Conservation (phyloP, 2,888 invertebrate genomes). For the Globia sparganii region DNA sequence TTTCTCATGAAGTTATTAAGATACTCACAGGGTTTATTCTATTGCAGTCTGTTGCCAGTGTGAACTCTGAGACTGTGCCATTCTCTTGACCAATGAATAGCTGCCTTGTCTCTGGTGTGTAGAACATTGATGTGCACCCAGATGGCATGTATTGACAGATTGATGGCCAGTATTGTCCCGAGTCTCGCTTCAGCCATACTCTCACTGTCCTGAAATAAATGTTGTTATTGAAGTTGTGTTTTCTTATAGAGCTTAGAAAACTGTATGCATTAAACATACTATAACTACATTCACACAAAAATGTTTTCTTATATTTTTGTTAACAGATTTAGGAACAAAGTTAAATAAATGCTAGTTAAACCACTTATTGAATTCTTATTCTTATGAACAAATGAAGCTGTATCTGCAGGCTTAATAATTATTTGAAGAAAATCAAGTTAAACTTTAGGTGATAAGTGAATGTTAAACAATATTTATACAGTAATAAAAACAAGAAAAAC, state of each 20-base stretch:
- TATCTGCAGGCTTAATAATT: background rate
- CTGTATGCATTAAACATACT: background rate
- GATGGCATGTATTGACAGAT: slow-evolving; percentile 99
- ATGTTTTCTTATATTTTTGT: background rate
- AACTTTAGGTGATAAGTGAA: background rate
- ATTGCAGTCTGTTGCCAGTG: slow-evolving; percentile 98
- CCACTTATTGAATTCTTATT: background rate
- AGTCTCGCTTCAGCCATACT: slow-evolving; percentile 99
- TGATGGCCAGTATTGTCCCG: slow-evolving; percentile 99
- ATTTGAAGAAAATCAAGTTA: background rate
- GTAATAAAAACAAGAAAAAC: slow-evolving; percentile 2
- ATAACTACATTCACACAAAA: background rate
- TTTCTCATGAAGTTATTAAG: background rate
- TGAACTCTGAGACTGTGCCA: slow-evolving; percentile 97
- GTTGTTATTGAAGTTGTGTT: background rate
- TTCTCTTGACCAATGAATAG: slow-evolving; percentile 99
- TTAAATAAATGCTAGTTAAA: background rate
- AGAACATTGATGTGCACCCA: slow-evolving; percentile 97
- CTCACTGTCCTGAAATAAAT: slow-evolving; percentile 94
- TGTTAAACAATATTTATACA: background rate
- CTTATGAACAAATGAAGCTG: background rate
- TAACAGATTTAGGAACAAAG: background rate
- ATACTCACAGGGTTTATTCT: slow-evolving; percentile 94
- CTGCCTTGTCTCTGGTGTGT: slow-evolving; percentile 96
- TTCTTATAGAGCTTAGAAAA: background rate